Base-by-base conservation (phyloP, 2,888 invertebrate species). In the Dasypolia templi region DNA sequence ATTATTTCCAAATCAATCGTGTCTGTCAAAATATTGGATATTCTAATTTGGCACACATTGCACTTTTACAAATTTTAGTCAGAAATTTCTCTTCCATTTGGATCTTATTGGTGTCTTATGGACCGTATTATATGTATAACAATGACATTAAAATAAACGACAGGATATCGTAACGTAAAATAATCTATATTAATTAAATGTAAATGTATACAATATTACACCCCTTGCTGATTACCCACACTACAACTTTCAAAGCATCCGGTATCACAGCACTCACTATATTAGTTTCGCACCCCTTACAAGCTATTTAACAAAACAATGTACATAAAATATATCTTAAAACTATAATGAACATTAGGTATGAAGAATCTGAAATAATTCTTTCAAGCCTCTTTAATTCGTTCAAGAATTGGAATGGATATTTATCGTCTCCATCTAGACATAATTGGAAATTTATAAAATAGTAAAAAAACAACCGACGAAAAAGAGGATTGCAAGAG, bases 201-300 rank as follows among this genome's bases (percentile, higher is more conserved):
- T 62, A 76, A 78, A 81, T 71, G 81, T 83, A 81, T 75, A 83
- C 77, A 81, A 79, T 79, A 84, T 86, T 78, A 84, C 86, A 86
- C 82, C 84, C 90, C 81, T 86, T 88, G 81, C 88, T 88, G 88
- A 83, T 82, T 74, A 86, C 87, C 89, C 89, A 87, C 84, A 88
- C 91, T 86, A 88, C 88, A 84, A 87, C 88, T 89, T 88, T 84
- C 93, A 87, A 92, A 92, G 87, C 93, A 91, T 93, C 89, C 92
- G 88, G 88, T 95, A 95, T 95, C 95, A 95, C 95, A 95, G 95
- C 95, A 94, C 91, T 93, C 94, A 89, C 91, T 91, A 89, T 90
- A 89, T 87, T 89, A 87, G 86, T 87, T 90, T 89, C 86, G 84
- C 87, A 88, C 90, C 89, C 89, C 93, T 94, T 94, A 95, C 63